Conservation (phyloP, 2,797 vertebrate species). For the Pangasius larnaudii region DNA sequence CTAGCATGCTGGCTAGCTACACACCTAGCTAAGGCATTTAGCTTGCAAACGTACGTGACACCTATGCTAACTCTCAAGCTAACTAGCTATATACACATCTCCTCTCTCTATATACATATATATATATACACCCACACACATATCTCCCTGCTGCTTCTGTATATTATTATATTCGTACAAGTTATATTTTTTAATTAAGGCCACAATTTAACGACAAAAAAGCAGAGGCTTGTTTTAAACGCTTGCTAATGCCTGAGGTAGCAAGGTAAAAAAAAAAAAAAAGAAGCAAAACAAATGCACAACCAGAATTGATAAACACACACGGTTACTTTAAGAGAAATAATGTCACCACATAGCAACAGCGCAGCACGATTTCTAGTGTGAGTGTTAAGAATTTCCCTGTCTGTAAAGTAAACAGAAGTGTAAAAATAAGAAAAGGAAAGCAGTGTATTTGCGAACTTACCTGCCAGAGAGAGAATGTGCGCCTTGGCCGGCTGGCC, state of each 20-base stretch:
- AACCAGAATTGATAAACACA: background rate
- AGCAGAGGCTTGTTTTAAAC: background rate
- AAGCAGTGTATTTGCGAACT: slow-evolving; percentile 62
- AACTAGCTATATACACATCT: background rate
- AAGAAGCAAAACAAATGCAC: background rate
- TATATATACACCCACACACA: no score
- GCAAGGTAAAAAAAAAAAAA: background rate
- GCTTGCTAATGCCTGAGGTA: slow-evolving; percentile 4
- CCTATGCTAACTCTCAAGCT: slow-evolving; percentile 24
- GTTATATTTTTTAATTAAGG: background rate
- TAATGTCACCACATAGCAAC: slow-evolving; percentile 55
- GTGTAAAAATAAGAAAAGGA: background rate
- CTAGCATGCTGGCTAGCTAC: slow-evolving; percentile 41
- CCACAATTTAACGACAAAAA: background rate
- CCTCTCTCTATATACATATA: background rate
- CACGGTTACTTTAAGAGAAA: slow-evolving; percentile 12
- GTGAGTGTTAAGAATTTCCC: background rate
- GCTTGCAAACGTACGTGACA: slow-evolving; percentile 30
- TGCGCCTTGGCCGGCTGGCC: slow-evolving; percentile 91
- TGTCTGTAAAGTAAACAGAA: background rate
- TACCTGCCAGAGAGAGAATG: slow-evolving; percentile 97
- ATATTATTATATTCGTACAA: no score
- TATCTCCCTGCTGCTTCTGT: no score
- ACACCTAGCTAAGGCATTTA: slow-evolving; percentile 36
- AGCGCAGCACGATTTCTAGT: background rate